Evolutionary conservation across 2,113 vertebrate genomes (phyloP).

Genomic region (Hemibagrus wyckioides): DNA sequence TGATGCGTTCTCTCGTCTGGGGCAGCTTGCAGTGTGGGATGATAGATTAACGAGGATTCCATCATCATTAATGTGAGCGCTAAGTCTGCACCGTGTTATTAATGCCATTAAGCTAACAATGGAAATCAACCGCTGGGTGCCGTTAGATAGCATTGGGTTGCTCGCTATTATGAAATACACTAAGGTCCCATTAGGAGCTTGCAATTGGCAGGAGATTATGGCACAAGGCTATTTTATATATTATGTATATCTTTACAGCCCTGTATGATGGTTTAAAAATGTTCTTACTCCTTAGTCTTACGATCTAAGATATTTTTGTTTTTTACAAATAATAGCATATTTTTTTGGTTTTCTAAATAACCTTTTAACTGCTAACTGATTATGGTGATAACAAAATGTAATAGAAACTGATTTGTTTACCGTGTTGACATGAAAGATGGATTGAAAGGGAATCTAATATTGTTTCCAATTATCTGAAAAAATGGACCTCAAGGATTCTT

Average conservation of each 20-base stretch:
- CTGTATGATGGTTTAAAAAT: background rate
- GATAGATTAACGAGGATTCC: slow-evolving; percentile 64
- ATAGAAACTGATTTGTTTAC: background rate
- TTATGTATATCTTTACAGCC: background rate
- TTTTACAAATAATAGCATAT: background rate
- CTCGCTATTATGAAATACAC: slow-evolving; percentile 24
- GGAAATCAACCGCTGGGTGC: slow-evolving; percentile 34
- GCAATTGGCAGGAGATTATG: slow-evolving; percentile 6
- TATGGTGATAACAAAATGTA: background rate
- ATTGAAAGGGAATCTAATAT: background rate
- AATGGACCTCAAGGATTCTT: background rate
- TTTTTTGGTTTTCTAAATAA: background rate
- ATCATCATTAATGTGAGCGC: slow-evolving; percentile 47
- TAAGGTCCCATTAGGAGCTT: slow-evolving; percentile 26
- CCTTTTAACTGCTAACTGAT: background rate
- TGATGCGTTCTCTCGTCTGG: slow-evolving; percentile 68
- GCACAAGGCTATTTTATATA: background rate
- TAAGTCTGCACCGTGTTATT: slow-evolving; percentile 43
- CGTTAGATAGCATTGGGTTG: slow-evolving; percentile 49
- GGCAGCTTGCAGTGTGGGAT: slow-evolving; percentile 64
- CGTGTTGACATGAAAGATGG: background rate
- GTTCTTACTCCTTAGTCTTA: background rate
- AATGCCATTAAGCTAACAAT: slow-evolving; percentile 51
- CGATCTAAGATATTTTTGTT: background rate
- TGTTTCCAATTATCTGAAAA: background rate